Evolutionary conservation across 2,797 vertebrate genomes (phyloP).

Genomic region (Sebastes dallii): DNA sequence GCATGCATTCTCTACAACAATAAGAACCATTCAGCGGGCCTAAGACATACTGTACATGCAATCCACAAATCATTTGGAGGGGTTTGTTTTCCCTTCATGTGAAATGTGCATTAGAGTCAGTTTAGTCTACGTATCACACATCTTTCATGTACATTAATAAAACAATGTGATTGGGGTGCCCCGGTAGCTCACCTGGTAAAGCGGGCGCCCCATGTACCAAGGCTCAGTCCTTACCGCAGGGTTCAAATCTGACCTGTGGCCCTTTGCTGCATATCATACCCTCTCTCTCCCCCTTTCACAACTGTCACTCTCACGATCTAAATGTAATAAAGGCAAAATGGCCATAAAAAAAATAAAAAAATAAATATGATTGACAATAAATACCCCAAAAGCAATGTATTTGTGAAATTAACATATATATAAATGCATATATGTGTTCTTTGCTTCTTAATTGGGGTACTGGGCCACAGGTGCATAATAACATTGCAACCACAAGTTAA

Average conservation of each 20-base stretch:
- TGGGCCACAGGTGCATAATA: slow-evolving; percentile 29
- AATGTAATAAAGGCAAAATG: too few relatives aligned
- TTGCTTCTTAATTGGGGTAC: slow-evolving; percentile 19
- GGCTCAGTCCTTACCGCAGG: too few relatives aligned
- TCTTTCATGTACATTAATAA: neutral
- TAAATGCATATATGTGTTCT: neutral
- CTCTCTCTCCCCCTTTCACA: too few relatives aligned
- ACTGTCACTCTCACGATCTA: too few relatives aligned
- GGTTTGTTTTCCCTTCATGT: neutral
- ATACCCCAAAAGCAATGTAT: neutral
- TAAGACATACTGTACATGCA: neutral
- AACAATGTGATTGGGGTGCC: too few relatives aligned
- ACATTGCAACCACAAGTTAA: slow-evolving; percentile 44
- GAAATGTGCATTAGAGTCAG: neutral
- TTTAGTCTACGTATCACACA: neutral
- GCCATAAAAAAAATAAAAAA: too few relatives aligned
- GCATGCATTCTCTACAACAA: neutral
- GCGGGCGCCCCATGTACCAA: too few relatives aligned
- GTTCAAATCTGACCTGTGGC: too few relatives aligned
- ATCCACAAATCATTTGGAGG: neutral
- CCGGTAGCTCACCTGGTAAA: too few relatives aligned
- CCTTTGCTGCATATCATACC: too few relatives aligned
- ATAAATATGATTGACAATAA: neutral
- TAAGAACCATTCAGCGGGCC: neutral
- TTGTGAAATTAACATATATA: neutral